These are phyloP conservation scores for Chloroceryle aenea DNA, from an alignment of 2,113 vertebrate genomes.

Conservation along the genomic window DNA sequence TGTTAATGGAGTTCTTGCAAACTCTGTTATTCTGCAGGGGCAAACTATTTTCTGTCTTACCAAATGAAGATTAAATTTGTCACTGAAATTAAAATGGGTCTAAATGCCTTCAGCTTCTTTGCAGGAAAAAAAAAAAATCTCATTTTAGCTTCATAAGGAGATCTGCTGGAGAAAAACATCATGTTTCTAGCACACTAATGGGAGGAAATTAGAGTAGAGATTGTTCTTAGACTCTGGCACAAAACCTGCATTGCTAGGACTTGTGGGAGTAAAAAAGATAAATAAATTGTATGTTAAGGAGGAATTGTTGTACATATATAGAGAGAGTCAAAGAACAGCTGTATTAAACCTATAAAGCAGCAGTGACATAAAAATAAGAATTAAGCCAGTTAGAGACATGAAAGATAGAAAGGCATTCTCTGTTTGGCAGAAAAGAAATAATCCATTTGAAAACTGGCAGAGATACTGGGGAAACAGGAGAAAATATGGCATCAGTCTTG, in stretches of 20 bases:
- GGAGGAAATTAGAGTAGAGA: background rate
- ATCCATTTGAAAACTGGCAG: slow-evolving; percentile 4
- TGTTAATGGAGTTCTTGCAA: background rate
- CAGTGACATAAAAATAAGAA: background rate
- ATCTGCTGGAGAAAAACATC: background rate
- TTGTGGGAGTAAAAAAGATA: background rate
- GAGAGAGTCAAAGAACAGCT: slow-evolving; percentile 1
- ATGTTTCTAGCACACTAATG: background rate
- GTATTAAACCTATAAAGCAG: slow-evolving; percentile 4
- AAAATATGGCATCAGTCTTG: slow-evolving; percentile 22
- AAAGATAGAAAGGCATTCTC: slow-evolving; percentile 18
- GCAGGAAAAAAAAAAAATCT: background rate
- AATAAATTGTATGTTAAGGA: background rate
- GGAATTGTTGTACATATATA: background rate
- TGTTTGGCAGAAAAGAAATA: slow-evolving; percentile 9
- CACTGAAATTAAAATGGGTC: background rate
- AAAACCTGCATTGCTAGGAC: background rate
- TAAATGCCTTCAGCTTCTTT: background rate
- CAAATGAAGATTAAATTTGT: background rate
- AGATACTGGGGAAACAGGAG: background rate
- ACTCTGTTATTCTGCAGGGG: background rate
- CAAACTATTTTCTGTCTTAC: background rate
- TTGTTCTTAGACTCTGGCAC: background rate
- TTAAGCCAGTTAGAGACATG: background rate
- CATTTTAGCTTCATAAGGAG: background rate